Evolutionary conservation across 2,888 invertebrate genomes (phyloP), one percentile per base, ranked within the genome.

Genomic region (Ectemnius lituratus): DNA sequence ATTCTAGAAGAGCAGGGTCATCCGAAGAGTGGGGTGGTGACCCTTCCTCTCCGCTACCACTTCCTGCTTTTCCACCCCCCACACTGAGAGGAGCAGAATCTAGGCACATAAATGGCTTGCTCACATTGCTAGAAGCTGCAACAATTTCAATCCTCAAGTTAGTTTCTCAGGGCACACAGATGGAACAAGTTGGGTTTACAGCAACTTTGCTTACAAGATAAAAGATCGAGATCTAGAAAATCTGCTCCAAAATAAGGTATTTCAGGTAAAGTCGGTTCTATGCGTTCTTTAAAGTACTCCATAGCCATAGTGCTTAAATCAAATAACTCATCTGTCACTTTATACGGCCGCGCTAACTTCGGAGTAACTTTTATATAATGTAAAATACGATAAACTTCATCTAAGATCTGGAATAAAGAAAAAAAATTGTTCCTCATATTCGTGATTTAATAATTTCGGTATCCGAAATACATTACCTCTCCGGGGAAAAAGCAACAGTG

Each of bases 221-320:
- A 94, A 68, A 94, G 94, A 68, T 95, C 94, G 81, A 95, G 94
- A 89, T 96, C 96, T 87, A 96, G 94, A 91, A 96, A 96, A 90
- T 97, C 96, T 64, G 96, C 94, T 83, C 95, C 95, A 90, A 97
- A 97, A 90, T 96, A 97, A 62, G 96, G 96, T 80, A 97, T 96
- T 91, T 97, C 97, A 49, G 97, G 97, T 87, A 97, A 92, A 82
- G 95, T 95, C 6, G 97, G 97, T 90, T 97, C 97, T 89, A 98
- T 97, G 86, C 96, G 95, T 91, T 98, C 98, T 90, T 97, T 97
- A 91, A 98, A 98, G 91, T 98, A 98, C 91, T 98, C 98, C 98
- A 98, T 98, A 47, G 98, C 98, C 98, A 98, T 98, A 52, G 97
- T 97, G 52, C 97, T 97, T 79, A 98, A 93, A 92, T 98, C 98